Evolutionary conservation across 2,113 vertebrate genomes (phyloP).

Genomic region (Phoenicopterus ruber): DNA sequence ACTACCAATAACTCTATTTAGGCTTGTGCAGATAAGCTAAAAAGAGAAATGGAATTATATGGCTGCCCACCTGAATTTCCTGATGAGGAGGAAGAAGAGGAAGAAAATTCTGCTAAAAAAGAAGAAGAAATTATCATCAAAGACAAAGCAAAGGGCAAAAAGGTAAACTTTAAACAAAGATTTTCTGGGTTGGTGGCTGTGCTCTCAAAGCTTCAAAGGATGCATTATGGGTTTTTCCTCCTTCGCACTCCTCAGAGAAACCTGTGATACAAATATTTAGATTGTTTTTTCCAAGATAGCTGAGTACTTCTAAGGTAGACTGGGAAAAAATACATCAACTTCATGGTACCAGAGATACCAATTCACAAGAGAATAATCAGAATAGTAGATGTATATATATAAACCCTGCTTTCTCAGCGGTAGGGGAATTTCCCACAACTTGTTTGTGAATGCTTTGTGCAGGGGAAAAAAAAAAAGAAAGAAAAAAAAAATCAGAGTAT

Average conservation of each 20-base stretch:
- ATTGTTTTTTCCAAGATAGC: neutral
- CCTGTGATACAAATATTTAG: neutral
- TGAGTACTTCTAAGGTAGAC: neutral
- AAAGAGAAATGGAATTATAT: constrained; percentile 94
- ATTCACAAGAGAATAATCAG: too few species aligned
- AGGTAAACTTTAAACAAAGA: constrained; percentile 70
- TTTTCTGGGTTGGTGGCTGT: neutral
- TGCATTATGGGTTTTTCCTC: neutral
- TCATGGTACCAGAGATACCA: neutral
- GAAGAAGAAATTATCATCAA: constrained; percentile 87
- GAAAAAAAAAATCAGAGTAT: too few species aligned
- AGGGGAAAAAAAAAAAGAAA: neutral
- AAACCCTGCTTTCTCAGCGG: neutral
- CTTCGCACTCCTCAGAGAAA: neutral
- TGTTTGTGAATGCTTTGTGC: neutral
- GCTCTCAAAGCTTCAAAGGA: neutral
- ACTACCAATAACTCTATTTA: constrained; percentile 31
- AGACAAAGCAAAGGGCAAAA: constrained; percentile 96
- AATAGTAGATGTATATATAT: too few species aligned
- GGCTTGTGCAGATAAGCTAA: constrained; percentile 98
- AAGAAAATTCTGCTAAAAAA: constrained; percentile 73
- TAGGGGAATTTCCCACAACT: neutral
- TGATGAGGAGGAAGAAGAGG: constrained; percentile 90
- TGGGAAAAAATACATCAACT: neutral
- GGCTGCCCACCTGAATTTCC: constrained; percentile 94